Conservation (phyloP, 2,113 vertebrate genomes). For the Petroica traversi region DNA sequence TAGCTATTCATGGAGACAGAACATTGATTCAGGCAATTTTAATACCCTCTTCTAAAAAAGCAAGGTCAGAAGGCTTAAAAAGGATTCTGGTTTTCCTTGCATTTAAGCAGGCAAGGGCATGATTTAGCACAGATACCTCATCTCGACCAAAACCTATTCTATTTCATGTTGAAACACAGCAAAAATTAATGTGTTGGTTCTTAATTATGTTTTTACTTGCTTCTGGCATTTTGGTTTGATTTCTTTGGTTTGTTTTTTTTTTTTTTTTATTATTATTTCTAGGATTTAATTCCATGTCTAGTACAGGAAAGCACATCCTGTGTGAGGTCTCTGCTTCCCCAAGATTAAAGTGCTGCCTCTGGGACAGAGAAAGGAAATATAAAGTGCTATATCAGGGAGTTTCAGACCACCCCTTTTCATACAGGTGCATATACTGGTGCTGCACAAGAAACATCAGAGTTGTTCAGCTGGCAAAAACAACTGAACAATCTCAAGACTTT, state of each 20-base stretch:
- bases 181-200: neutral
- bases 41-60: neutral
- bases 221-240: neutral
- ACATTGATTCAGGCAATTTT: neutral
- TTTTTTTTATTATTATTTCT: neutral
- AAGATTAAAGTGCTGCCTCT: neutral
- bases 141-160: neutral
- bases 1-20: neutral
- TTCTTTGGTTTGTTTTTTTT: neutral
- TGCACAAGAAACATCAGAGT: neutral
- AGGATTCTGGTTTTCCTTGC: neutral
- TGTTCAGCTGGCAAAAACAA: neutral
- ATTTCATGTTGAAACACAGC: neutral
- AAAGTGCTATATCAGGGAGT: neutral
- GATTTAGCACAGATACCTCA: neutral
- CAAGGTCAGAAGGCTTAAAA: neutral
- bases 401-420: neutral
- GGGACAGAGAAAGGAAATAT: neutral
- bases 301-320: neutral
- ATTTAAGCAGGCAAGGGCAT: neutral
- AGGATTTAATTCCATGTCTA: neutral
- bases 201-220: neutral
- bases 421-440: neutral
- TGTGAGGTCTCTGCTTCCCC: neutral
- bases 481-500: neutral